Conservation (phyloP, 2,888 invertebrate genomes). For the Antheraea assamensis region DNA sequence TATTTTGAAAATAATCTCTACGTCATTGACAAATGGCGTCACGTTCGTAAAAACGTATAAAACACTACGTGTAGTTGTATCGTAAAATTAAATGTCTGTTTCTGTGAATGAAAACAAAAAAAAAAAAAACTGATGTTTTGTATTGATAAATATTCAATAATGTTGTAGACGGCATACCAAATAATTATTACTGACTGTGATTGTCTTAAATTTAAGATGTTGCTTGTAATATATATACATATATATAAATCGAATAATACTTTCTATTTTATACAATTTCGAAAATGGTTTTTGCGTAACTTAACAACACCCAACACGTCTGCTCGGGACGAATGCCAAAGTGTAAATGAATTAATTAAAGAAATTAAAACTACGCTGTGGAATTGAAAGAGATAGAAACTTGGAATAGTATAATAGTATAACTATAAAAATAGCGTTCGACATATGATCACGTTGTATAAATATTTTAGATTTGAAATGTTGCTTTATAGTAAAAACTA, state of each 20-base stretch:
- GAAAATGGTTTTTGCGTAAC: background rate
- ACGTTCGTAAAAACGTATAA: background rate
- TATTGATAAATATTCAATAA: constrained; percentile 26
- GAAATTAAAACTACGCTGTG: background rate
- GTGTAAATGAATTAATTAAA: background rate
- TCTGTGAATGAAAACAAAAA: constrained; percentile 22
- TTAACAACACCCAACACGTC: background rate
- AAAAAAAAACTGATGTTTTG: constrained; percentile 13
- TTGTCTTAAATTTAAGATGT: constrained; percentile 5
- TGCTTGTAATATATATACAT: background rate
- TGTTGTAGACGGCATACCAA: constrained; percentile 29
- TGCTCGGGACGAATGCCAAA: background rate
- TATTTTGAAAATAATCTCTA: constrained; percentile 11
- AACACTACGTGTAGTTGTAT: constrained; percentile 28
- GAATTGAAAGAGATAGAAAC: constrained; percentile 2
- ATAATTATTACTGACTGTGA: constrained; percentile 9
- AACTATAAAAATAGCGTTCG: too few relatives aligned
- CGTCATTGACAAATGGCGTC: background rate
- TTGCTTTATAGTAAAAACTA: background rate
- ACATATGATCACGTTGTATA: too few relatives aligned
- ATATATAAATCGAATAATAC: background rate
- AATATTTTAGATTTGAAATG: too few relatives aligned
- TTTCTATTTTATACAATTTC: background rate
- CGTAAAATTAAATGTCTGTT: constrained; percentile 31
- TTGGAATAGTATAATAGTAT: too few relatives aligned